phyloP scores from a whole-genome alignment of 2,797 vertebrate genomes.

The Phoxinus dragarum region DNA sequence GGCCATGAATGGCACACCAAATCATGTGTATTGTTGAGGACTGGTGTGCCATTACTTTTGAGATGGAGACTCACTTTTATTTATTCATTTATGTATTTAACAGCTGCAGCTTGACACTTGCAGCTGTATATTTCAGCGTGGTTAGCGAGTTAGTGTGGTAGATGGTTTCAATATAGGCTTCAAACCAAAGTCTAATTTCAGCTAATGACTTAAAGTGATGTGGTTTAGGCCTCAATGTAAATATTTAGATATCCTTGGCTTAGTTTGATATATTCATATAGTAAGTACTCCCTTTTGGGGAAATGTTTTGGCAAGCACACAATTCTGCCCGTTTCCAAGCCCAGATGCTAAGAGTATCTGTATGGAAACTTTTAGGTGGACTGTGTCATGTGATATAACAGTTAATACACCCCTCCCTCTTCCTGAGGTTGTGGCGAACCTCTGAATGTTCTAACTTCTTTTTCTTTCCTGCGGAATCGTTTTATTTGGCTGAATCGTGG shows the following conservation, averaged over 20 bases:
- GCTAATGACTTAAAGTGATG: constrained; percentile 25
- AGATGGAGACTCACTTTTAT: neutral
- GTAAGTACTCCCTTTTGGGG: constrained; percentile 20
- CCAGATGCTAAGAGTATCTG: neutral
- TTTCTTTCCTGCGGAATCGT: constrained; percentile 24
- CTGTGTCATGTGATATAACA: constrained; percentile 39
- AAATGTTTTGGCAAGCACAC: constrained; percentile 12
- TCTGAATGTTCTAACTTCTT: constrained; percentile 38
- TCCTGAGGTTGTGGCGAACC: constrained; percentile 51
- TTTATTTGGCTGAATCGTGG: constrained; percentile 9
- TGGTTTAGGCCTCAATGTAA: constrained; percentile 32
- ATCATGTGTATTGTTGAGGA: neutral
- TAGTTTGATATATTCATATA: constrained; percentile 36
- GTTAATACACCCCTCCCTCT: constrained; percentile 50
- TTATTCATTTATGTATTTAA: neutral
- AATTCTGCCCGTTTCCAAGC: neutral
- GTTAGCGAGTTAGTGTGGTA: neutral
- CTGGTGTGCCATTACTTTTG: neutral
- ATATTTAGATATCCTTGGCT: constrained; percentile 39
- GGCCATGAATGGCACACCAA: no score
- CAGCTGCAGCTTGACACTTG: neutral
- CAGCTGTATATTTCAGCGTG: neutral
- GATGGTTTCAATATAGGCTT: neutral
- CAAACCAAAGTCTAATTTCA: neutral
- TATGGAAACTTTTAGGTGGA: constrained; percentile 41